These are phyloP conservation scores for Agrotis ipsilon DNA, from an alignment of 2,888 invertebrate species.

Conservation along the genomic window DNA sequence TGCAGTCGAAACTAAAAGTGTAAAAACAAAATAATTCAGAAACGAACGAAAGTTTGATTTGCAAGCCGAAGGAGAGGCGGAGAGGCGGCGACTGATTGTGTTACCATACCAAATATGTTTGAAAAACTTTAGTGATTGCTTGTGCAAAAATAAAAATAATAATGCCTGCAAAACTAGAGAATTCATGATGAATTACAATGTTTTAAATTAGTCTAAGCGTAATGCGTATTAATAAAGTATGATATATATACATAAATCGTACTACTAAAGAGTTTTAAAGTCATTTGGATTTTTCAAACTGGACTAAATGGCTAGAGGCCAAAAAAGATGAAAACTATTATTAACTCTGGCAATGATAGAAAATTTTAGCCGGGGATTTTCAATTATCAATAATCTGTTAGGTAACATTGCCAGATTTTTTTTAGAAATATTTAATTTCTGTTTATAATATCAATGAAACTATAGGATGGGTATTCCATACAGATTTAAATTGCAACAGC, in stretches of 20 bases:
- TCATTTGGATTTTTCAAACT: no score
- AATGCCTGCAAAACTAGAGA: no score
- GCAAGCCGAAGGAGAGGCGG: slow-evolving; percentile 1
- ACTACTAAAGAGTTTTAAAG: no score
- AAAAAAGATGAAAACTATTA: slow-evolving; percentile 3
- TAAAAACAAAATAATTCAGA: slow-evolving; percentile 42
- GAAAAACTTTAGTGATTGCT: no score
- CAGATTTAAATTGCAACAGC: background rate
- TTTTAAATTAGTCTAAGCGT: background rate
- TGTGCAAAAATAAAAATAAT: background rate
- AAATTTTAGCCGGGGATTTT: slow-evolving; percentile 29
- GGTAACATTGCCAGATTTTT: background rate
- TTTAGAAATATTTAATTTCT: background rate
- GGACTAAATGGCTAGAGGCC: slow-evolving; percentile 25
- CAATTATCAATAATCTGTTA: background rate
- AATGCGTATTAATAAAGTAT: no score
- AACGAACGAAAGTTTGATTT: slow-evolving; percentile 41
- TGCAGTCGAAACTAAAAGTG: slow-evolving; percentile 28
- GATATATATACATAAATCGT: no score
- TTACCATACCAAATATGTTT: slow-evolving; percentile 18
- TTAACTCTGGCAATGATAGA: slow-evolving; percentile 11
- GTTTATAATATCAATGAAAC: background rate
- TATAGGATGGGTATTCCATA: background rate
- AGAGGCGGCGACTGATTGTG: slow-evolving; percentile 16
- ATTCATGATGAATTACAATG: background rate